Evolutionary conservation across 1,140 invertebrate genomes (phyloP).

Genomic region (Teleogryllus occipitalis): DNA sequence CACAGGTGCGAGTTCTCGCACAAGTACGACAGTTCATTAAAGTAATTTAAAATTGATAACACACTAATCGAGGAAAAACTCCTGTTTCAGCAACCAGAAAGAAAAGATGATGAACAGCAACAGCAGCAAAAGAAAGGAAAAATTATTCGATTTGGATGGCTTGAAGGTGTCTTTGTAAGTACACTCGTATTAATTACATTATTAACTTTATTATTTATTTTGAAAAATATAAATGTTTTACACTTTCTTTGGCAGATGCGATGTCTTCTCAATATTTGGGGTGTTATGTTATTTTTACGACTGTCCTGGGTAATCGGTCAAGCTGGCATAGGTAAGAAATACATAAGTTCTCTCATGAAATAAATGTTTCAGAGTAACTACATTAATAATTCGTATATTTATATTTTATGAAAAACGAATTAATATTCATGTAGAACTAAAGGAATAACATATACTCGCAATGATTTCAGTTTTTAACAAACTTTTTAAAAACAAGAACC

Average conservation of each 20-base stretch:
- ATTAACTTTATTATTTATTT: background rate
- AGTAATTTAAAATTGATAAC: too few relatives aligned
- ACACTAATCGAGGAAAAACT: background rate
- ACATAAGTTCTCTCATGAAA: too few relatives aligned
- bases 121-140: conserved; percentile 19
- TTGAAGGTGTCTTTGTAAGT: conserved; percentile 65
- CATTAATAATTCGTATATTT: too few relatives aligned
- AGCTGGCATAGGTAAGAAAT: conserved; percentile 54
- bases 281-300: conserved; percentile 55
- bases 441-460: too few relatives aligned
- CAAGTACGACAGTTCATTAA: too few relatives aligned
- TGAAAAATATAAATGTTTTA: background rate
- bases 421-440: too few relatives aligned
- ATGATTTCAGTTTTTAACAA: too few relatives aligned
- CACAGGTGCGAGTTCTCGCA: too few relatives aligned
- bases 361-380: too few relatives aligned
- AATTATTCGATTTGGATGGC: conserved; percentile 80
- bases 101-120: conserved; percentile 7
- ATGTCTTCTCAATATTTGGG: conserved; percentile 68
- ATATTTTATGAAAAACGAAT: too few relatives aligned
- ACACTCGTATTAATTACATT: background rate
- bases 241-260: conserved; percentile 37
- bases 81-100: background rate
- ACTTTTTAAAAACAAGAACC: too few relatives aligned
- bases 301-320: conserved; percentile 55